Evolutionary conservation across 1,140 invertebrate genomes (phyloP).

Genomic region (Sycobia sp.): DNA sequence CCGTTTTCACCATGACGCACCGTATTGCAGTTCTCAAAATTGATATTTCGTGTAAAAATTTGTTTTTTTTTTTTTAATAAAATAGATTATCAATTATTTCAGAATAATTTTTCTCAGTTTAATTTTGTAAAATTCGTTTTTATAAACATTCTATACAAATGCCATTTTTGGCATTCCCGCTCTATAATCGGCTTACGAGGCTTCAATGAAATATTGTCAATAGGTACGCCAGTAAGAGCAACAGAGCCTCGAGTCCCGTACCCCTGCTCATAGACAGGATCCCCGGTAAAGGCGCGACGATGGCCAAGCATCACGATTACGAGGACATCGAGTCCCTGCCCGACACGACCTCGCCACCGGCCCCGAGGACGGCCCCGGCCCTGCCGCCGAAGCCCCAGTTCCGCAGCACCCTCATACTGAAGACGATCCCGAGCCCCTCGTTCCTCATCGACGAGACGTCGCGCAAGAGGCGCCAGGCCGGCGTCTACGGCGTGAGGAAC

Average conservation of each 20-base stretch:
- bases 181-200: too few relatives aligned
- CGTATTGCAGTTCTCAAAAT: too few relatives aligned
- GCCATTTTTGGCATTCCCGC: too few relatives aligned
- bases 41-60: conserved; percentile 33
- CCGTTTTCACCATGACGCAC: too few relatives aligned
- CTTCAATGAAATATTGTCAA: too few relatives aligned
- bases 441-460: conserved; percentile 68
- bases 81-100: too few relatives aligned
- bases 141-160: too few relatives aligned
- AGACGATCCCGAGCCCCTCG: conserved; percentile 68
- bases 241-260: conserved; percentile 33
- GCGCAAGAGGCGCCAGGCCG: conserved; percentile 60
- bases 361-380: conserved; percentile 69
- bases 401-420: conserved; percentile 61
- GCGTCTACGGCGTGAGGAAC: background rate
- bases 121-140: too few relatives aligned
- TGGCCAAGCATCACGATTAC: conserved; percentile 68
- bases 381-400: conserved; percentile 73
- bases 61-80: conserved; percentile 30
- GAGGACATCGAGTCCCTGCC: conserved; percentile 60
- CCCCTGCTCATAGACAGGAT: conserved; percentile 49
- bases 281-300: conserved; percentile 55
- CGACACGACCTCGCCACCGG: conserved; percentile 54
- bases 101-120: too few relatives aligned
- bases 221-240: too few relatives aligned